Evolutionary conservation across 2,113 vertebrate species (phyloP).

Genomic region (Podarcis raffonei): DNA sequence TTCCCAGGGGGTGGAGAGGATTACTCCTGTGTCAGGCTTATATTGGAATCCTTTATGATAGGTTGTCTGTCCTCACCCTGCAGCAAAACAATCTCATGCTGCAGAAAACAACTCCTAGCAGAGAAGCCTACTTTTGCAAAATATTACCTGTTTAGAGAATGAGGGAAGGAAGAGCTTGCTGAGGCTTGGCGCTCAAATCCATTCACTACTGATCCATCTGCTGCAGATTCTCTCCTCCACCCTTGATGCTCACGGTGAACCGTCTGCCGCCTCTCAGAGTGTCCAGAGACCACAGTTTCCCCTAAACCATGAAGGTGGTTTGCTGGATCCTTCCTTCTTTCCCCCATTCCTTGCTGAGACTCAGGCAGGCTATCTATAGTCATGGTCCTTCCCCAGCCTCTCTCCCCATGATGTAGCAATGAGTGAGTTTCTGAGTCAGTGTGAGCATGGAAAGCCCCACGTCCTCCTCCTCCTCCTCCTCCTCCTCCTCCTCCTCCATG

Average conservation of each 20-base stretch:
- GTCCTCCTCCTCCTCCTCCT: neutral
- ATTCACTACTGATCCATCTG: neutral
- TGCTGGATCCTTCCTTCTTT: neutral
- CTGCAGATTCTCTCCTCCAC: neutral
- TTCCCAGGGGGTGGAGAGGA: neutral
- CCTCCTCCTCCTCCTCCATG: slow-evolving; percentile 41
- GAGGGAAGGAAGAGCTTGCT: neutral
- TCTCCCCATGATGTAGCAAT: slow-evolving; percentile 11
- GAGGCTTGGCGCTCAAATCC: slow-evolving; percentile 30
- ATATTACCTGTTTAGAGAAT: slow-evolving; percentile 59
- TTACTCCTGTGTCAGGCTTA: neutral
- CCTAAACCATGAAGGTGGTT: neutral
- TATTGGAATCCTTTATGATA: neutral
- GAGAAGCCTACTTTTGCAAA: fast-evolving
- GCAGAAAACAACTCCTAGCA: slow-evolving; percentile 7
- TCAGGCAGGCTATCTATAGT: neutral
- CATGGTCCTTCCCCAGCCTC: slow-evolving; percentile 37
- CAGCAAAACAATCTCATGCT: neutral
- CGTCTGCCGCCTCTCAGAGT: neutral
- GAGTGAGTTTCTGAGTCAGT: neutral
- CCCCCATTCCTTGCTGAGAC: slow-evolving; percentile 20
- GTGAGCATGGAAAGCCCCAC: slow-evolving; percentile 11
- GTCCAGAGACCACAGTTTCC: neutral
- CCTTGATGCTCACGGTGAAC: slow-evolving; percentile 18
- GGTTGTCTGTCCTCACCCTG: neutral